phyloP scores from a whole-genome alignment of 2,797 vertebrate species.

The Oceanodroma leucorhoa region DNA sequence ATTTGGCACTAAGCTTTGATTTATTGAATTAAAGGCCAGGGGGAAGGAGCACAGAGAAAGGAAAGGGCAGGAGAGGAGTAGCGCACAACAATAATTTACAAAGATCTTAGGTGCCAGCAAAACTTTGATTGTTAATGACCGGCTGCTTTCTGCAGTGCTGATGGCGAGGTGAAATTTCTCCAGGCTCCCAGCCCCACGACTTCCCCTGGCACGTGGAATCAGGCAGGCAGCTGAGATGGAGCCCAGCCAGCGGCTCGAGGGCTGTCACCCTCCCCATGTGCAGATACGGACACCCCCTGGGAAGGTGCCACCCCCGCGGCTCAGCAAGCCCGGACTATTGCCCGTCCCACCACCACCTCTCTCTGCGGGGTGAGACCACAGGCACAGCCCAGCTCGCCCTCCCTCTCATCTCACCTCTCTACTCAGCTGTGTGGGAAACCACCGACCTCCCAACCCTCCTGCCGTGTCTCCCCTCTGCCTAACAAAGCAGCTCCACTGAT shows the following conservation, averaged over 20 bases:
- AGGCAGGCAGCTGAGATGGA: neutral
- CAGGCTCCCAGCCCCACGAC: neutral
- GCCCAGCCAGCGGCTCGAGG: neutral
- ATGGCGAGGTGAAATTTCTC: neutral
- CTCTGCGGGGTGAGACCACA: neutral
- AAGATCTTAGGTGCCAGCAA: neutral
- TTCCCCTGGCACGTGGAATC: fast-evolving
- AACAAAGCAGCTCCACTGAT: neutral
- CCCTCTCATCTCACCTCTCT: neutral
- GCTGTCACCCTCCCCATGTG: neutral
- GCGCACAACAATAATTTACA: neutral
- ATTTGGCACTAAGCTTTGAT: constrained; percentile 52
- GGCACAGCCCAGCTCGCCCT: fast-evolving
- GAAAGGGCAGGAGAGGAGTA: constrained; percentile 12
- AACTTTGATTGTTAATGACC: neutral
- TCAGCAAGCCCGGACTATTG: neutral
- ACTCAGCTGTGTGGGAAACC: neutral
- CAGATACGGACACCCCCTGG: fast-evolving
- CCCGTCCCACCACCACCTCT: fast-evolving
- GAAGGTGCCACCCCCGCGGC: too few species aligned
- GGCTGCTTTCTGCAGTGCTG: neutral
- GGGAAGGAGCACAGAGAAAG: neutral
- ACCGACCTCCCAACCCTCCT: neutral
- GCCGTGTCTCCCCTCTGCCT: neutral
- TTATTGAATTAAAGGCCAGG: constrained; percentile 44